Base-by-base conservation (phyloP, 1,140 invertebrate genomes). In the Brachionus plicatilis region DNA sequence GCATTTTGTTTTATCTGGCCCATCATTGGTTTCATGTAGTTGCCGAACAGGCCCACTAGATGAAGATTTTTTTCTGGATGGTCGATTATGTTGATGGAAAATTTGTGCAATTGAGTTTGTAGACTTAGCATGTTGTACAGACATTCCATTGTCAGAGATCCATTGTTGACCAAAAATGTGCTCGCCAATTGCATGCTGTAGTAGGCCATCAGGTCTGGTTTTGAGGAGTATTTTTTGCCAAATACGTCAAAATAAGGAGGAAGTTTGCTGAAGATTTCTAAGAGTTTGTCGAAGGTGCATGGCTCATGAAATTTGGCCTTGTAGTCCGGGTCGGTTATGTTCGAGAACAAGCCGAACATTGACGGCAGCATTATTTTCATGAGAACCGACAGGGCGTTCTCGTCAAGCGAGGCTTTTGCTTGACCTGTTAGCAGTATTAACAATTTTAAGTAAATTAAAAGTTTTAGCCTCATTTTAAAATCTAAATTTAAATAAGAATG, bases 51-150 rank as follows among this genome's bases (percentile, higher is more conserved):
- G 27, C 79, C 79, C 5, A 82, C 79, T 27, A 82, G 12, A 43
- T 82, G 20, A 20, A 47, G 24, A 65, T 82, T 37, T 7, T 68
- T 41, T 29, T 82, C 79, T 14, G 79, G 79, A 43, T 82, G 33
- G 24, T 82, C 79, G 27, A 82, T 82, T 82, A 82, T 24, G 20
- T 82, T 27, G 14, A 82, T 17, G 37, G 79, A 82, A 37, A 82
- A 82, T 60, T 29, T 60, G 17, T 65, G 53, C 8, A 82, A 27
- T 14, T 17, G 29, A 24, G 79, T 82, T 68, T 82, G 79, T 29
- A 82, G 20, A 65, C 79, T 82, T 5, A 82, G 29, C 79, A 82
- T 82, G 79, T 82, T 82, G 79, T 82, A 82, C 4, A 82, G n/a
- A 65, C 79, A 82, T 17, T 43, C 53, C 79, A 82, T 82, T n/a